phyloP scores from a whole-genome alignment of 2,888 invertebrate genomes.

The Ptycholaimellus sp. region DNA sequence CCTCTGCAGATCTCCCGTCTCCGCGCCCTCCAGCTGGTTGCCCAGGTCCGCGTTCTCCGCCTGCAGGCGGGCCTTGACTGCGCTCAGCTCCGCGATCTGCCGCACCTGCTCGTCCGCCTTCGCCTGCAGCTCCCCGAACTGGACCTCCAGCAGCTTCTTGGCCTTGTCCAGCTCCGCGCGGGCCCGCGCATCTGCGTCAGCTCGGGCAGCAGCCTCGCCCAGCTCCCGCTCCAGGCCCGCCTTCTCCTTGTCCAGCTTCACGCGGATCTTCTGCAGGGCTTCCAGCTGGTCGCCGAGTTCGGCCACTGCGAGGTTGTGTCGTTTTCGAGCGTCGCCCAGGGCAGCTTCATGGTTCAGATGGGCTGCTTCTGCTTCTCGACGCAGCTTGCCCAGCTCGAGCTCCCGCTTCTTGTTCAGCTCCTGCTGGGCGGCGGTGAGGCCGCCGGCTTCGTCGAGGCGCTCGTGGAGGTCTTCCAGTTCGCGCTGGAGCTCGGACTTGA shows the following conservation, averaged over 20 bases:
- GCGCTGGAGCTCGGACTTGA: constrained; percentile 81
- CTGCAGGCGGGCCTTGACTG: constrained; percentile 68
- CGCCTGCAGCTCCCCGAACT: constrained; percentile 69
- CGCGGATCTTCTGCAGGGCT: constrained; percentile 96
- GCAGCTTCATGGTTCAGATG: no score
- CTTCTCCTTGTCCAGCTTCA: constrained; percentile 83
- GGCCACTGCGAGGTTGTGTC: constrained; percentile 70
- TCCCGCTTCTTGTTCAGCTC: constrained; percentile 97
- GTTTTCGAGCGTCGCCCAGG: no score
- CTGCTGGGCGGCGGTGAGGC: constrained; percentile 74
- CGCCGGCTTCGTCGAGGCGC: constrained; percentile 74
- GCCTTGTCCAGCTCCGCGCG: constrained; percentile 35
- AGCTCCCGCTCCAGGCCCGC: constrained; percentile 82
- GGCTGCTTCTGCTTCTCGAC: constrained; percentile 86
- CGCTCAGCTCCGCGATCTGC: constrained; percentile 65
- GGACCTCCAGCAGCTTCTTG: constrained; percentile 39
- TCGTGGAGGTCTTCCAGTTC: constrained; percentile 92
- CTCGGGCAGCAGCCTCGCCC: constrained; percentile 80
- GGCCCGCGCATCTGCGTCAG: constrained; percentile 89
- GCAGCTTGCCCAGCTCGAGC: constrained; percentile 60
- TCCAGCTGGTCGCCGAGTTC: constrained; percentile 99
- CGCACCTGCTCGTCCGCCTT: constrained; percentile 93
- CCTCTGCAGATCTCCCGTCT: constrained; percentile 84
- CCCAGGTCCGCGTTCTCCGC: constrained; percentile 89
- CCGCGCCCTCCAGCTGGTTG: constrained; percentile 91